These are phyloP conservation scores for Drosophila dives DNA, from an alignment of 2,888 invertebrate species.

Conservation along the genomic window DNA sequence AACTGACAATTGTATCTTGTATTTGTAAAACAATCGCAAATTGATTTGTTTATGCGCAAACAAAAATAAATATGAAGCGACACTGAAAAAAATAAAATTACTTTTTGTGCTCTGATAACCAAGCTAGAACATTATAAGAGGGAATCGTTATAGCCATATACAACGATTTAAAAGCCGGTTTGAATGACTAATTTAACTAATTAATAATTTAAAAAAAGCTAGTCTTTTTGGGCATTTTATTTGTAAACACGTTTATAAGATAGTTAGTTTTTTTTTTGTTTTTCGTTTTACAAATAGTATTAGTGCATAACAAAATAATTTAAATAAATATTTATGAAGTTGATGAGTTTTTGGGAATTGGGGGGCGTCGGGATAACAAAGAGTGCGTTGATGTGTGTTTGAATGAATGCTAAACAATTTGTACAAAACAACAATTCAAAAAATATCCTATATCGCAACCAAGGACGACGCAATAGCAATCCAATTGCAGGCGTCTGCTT, in stretches of 20 bases:
- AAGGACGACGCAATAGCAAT: slow-evolving; percentile 1
- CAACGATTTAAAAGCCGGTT: neutral
- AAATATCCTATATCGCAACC: slow-evolving; percentile 38
- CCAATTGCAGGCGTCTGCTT: slow-evolving; percentile 4
- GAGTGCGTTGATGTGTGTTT: slow-evolving; percentile 25
- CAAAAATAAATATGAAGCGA: slow-evolving; percentile 55
- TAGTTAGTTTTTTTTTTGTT: slow-evolving; percentile 26
- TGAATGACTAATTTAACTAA: neutral
- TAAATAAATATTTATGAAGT: slow-evolving; percentile 65
- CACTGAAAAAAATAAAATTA: slow-evolving; percentile 15
- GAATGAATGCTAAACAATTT: slow-evolving; percentile 50
- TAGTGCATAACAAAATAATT: slow-evolving; percentile 74
- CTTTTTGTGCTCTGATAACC: neutral
- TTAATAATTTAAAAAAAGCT: neutral
- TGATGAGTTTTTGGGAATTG: slow-evolving; percentile 30
- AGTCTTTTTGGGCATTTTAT: slow-evolving; percentile 51
- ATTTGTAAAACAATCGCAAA: slow-evolving; percentile 45
- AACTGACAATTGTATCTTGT: slow-evolving; percentile 42
- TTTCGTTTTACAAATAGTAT: slow-evolving; percentile 25
- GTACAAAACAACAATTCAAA: slow-evolving; percentile 63
- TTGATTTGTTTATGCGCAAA: slow-evolving; percentile 58
- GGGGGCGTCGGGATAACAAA: slow-evolving; percentile 22
- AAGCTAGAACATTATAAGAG: neutral
- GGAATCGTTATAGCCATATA: neutral
- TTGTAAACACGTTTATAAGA: slow-evolving; percentile 64